Evolutionary conservation across 1,140 invertebrate genomes (phyloP).

Genomic region (Contarinia nasturtii): DNA sequence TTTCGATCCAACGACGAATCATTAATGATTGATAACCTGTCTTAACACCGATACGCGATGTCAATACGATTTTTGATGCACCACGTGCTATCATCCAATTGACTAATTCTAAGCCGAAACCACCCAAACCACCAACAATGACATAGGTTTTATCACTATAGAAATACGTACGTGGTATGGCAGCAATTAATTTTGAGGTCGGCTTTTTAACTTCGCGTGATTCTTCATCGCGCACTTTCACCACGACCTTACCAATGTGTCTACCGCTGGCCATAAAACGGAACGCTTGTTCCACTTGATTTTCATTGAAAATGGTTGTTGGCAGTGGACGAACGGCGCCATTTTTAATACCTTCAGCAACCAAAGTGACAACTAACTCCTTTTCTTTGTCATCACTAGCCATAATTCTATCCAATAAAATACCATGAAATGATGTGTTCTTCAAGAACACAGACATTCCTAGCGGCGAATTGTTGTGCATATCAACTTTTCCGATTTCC

Average conservation of each 20-base stretch:
- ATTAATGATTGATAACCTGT: conserved; percentile 75
- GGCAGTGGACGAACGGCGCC: conserved; percentile 75
- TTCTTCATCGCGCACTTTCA: conserved; percentile 76
- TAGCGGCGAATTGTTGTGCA: conserved; percentile 73
- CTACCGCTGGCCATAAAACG: conserved; percentile 91
- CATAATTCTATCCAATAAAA: conserved; percentile 73
- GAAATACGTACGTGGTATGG: conserved; percentile 72
- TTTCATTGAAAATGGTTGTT: conserved; percentile 58
- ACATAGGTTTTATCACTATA: conserved; percentile 75
- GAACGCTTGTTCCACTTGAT: conserved; percentile 85
- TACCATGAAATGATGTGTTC: conserved; percentile 92
- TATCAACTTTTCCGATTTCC: conserved; percentile 93
- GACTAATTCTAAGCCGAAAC: conserved; percentile 82
- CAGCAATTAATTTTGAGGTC: conserved; percentile 36
- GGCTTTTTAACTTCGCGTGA: conserved; percentile 27
- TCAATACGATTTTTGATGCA: conserved; percentile 64
- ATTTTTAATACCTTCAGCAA: conserved; percentile 60
- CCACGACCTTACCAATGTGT: conserved; percentile 89
- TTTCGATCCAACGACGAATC: conserved; percentile 50
- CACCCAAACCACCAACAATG: conserved; percentile 76
- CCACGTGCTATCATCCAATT: conserved; percentile 79
- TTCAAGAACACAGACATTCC: conserved; percentile 91
- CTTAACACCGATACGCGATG: conserved; percentile 68
- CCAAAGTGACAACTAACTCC: conserved; percentile 46
- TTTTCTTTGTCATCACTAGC: conserved; percentile 46